Conservation (phyloP, 2,797 vertebrate genomes). For the Tympanoctomys barrerae region DNA sequence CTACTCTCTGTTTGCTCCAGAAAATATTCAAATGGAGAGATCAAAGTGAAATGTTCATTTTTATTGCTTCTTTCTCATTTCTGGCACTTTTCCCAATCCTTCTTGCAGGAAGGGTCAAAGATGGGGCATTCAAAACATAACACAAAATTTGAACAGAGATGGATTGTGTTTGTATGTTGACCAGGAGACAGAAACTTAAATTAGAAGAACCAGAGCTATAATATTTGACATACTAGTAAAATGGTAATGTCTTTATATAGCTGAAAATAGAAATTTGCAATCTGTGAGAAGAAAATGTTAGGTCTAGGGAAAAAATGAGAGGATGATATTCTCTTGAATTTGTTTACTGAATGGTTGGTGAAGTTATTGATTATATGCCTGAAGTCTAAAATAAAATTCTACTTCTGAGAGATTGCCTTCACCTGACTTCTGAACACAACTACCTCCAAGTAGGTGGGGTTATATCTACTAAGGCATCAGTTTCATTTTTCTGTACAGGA, state of each 20-base stretch:
- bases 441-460: not conserved
- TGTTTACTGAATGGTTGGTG: slow-evolving; percentile 71
- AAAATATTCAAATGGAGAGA: slow-evolving; percentile 84
- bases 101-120: slow-evolving; percentile 82
- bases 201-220: slow-evolving; percentile 74
- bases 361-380: slow-evolving; percentile 82
- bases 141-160: slow-evolving; percentile 84
- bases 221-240: slow-evolving; percentile 68
- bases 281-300: not conserved
- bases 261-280: not conserved
- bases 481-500: slow-evolving; percentile 61
- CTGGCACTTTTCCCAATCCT: slow-evolving; percentile 82
- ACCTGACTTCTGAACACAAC: slow-evolving; percentile 58
- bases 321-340: slow-evolving; percentile 73
- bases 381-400: slow-evolving; percentile 67
- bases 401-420: slow-evolving; percentile 58
- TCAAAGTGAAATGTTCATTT: slow-evolving; percentile 86
- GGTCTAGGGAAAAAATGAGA: not conserved
- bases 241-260: not conserved
- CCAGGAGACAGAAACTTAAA: slow-evolving; percentile 78
- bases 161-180: slow-evolving; percentile 79
- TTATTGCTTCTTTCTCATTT: slow-evolving; percentile 81
- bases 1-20: slow-evolving; percentile 71
- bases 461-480: slow-evolving; percentile 39
- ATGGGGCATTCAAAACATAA: slow-evolving; percentile 84